Conservation (phyloP, 1,140 invertebrate genomes). For the Proales similis region DNA sequence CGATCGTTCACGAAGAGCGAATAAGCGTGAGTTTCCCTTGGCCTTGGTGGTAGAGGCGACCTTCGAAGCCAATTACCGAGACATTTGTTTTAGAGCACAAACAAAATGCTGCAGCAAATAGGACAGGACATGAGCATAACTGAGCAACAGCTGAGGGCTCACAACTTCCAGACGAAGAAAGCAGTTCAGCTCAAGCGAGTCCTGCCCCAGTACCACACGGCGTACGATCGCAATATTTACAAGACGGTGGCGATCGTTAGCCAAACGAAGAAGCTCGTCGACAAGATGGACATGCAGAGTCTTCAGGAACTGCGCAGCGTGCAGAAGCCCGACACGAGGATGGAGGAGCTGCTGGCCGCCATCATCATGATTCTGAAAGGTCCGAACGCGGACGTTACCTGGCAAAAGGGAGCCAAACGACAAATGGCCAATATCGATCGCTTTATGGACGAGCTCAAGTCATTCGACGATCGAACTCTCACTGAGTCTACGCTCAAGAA, state of each 20-base stretch:
- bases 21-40: conserved; percentile 44
- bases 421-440: conserved; percentile 53
- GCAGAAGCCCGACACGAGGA: conserved; percentile 49
- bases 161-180: conserved; percentile 39
- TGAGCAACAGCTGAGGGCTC: conserved; percentile 50
- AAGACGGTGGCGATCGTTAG: conserved; percentile 52
- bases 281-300: conserved; percentile 48
- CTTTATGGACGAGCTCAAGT: conserved; percentile 51
- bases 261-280: conserved; percentile 51
- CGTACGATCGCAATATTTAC: conserved; percentile 51
- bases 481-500: conserved; percentile 48
- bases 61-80: background rate
- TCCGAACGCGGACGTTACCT: conserved; percentile 51
- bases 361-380: conserved; percentile 53
- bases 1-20: conserved; percentile 49
- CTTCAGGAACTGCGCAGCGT: conserved; percentile 47
- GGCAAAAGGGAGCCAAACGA: conserved; percentile 53
- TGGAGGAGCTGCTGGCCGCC: conserved; percentile 50
- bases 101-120: conserved; percentile 50
- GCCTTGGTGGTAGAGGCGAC: background rate
- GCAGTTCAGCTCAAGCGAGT: conserved; percentile 45
- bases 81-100: conserved; percentile 45
- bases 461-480: conserved; percentile 51
- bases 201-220: conserved; percentile 52
- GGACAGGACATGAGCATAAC: conserved; percentile 52